A percentile compares a stretch with the other conserved stretches of the same genome.
Conservation (phyloP, 2,113 vertebrate genomes). For the Eulemur rufifrons region DNA sequence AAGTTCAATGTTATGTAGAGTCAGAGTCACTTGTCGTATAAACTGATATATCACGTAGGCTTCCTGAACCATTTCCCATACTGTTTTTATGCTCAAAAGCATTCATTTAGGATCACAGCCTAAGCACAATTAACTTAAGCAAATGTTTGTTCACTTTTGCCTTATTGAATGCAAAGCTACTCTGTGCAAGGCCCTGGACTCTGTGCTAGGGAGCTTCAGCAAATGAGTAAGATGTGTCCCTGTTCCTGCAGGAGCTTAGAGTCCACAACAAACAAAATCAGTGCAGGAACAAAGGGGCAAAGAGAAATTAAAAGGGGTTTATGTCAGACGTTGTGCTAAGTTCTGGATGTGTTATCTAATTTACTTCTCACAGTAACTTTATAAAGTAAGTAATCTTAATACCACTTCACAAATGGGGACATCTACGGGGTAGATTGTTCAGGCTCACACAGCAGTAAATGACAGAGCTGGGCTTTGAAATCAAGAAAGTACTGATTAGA, state of each 20-base stretch:
- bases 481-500: neutral
- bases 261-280: neutral
- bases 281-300: neutral
- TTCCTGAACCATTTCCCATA: neutral
- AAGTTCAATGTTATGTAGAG: neutral
- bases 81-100: slow-evolving; percentile 30
- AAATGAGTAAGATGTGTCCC: neutral
- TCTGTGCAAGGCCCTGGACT: neutral
- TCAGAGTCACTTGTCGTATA: neutral
- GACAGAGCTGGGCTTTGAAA: neutral
- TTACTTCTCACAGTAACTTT: neutral
- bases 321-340: neutral
- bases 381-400: neutral
- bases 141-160: neutral
- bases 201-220: neutral
- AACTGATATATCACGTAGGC: neutral
- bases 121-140: neutral
- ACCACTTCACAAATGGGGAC: neutral
- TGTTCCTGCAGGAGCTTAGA: neutral
- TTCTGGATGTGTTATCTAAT: neutral
- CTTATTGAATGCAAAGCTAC: neutral
- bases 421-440: neutral
- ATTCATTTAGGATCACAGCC: neutral
- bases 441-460: neutral
- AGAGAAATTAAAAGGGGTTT: neutral